Conservation (phyloP, 2,113 vertebrate species). For the Rhea pennata region DNA sequence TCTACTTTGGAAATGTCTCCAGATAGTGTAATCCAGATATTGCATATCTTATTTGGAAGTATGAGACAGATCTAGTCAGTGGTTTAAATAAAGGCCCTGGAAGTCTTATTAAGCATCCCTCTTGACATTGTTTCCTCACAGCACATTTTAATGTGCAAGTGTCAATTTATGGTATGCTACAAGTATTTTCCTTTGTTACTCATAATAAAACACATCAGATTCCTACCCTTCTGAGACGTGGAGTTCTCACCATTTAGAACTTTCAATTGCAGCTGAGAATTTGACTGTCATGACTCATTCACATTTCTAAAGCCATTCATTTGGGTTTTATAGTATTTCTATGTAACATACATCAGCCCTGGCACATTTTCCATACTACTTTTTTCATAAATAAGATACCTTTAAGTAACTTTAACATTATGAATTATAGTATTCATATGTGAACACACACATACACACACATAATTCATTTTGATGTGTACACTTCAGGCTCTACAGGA, state of each 20-base stretch:
- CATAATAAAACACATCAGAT: background rate
- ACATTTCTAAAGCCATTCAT: background rate
- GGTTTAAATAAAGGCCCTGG: background rate
- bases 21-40: background rate
- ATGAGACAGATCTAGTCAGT: background rate
- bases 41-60: background rate
- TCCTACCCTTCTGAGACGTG: background rate
- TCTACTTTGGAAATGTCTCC: background rate
- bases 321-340: background rate
- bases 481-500: background rate
- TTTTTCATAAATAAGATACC: background rate
- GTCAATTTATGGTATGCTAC: background rate
- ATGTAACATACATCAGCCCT: background rate
- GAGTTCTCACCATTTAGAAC: background rate
- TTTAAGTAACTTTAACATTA: background rate
- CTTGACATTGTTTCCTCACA: background rate
- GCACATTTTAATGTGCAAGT: background rate
- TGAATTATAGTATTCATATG: background rate
- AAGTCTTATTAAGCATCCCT: background rate
- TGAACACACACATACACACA: background rate
- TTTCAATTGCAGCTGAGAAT: background rate
- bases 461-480: background rate
- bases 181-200: background rate
- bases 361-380: background rate
- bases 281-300: background rate